Evolutionary conservation across 2,888 invertebrate species (phyloP), one percentile per base, ranked within the genome.

Genomic region (Athalia rosae): DNA sequence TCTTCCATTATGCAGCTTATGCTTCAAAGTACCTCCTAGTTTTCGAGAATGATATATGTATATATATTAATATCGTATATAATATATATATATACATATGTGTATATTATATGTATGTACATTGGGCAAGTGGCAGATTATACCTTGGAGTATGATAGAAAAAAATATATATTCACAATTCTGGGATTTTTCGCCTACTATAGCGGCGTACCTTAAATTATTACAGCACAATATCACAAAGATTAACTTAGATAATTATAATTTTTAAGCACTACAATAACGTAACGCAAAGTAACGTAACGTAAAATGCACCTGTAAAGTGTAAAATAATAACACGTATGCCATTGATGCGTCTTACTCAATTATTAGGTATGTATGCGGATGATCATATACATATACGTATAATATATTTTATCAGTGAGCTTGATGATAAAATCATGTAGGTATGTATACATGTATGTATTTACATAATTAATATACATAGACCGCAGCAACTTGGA

Each of bases 171-270:
- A 28, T 28, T 67, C 53, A 61, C 45, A 58, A 71, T 71, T 71
- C 56, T 56, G 71, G 45, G 45, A 58, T 58, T 58, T 67, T 8
- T 58, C 56, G 45, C 56, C n/a, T 43, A 15, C 15, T 69, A 9
- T 5, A 67, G 11, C 13, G 69, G 69, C 67, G 13, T 15, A 45
- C 45, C 45, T 45, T 71, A 71, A 71, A 71, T 71, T 71, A 71
- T 71, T 71, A 71, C 56, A 71, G 58, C 43, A 71, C 71, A 56
- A 56, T 71, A 71, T 71, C 71, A 71, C 71, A 71, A 56, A 71
- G 7, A 71, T 58, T 58, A 58, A 58, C 56, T 69, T 71, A 58
- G 41, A 43, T 58, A 56, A 45, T 58, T 56, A 28, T 28, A 15
- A 56, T 71, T 58, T 56, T 45, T 13, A 13, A 71, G 45, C 15